Conservation (phyloP, 2,888 invertebrate genomes). For the Monopis laevigella region DNA sequence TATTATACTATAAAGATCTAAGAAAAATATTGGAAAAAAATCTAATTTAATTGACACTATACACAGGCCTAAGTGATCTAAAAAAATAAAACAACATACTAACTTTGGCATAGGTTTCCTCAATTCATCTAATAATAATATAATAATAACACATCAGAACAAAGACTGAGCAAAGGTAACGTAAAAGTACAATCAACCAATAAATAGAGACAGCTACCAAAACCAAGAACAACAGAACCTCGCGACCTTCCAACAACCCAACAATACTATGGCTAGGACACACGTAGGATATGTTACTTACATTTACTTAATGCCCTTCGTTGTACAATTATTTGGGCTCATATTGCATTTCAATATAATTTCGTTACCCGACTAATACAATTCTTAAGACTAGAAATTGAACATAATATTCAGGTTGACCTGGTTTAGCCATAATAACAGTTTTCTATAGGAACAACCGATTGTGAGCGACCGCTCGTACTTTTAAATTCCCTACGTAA, state of each 20-base stretch:
- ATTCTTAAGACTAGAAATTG: constrained; percentile 63
- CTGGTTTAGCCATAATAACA: constrained; percentile 7
- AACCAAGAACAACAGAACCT: constrained; percentile 22
- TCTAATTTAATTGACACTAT: constrained; percentile 63
- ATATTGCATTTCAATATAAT: constrained; percentile 43
- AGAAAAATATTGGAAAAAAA: constrained; percentile 53
- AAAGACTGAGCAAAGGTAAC: constrained; percentile 32
- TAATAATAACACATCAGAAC: constrained; percentile 55
- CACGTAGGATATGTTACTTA: constrained; percentile 51
- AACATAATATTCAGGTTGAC: constrained; percentile 26
- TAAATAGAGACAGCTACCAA: constrained; percentile 21
- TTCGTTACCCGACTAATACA: constrained; percentile 35
- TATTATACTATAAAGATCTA: constrained; percentile 45
- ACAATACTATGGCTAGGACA: constrained; percentile 37
- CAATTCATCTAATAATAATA: constrained; percentile 51
- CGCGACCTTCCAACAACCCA: constrained; percentile 47
- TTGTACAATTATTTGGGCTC: constrained; percentile 45
- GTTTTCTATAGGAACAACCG: constrained; percentile 13
- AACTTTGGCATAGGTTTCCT: constrained; percentile 67
- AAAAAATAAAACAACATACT: constrained; percentile 62
- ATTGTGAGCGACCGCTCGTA: constrained; percentile 1
- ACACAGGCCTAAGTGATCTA: constrained; percentile 54
- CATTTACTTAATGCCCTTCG: constrained; percentile 53
- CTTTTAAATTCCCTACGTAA: constrained; percentile 17
- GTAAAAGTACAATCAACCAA: constrained; percentile 27